Conservation (phyloP, 2,888 invertebrate species). For the Stenurella melanura region DNA sequence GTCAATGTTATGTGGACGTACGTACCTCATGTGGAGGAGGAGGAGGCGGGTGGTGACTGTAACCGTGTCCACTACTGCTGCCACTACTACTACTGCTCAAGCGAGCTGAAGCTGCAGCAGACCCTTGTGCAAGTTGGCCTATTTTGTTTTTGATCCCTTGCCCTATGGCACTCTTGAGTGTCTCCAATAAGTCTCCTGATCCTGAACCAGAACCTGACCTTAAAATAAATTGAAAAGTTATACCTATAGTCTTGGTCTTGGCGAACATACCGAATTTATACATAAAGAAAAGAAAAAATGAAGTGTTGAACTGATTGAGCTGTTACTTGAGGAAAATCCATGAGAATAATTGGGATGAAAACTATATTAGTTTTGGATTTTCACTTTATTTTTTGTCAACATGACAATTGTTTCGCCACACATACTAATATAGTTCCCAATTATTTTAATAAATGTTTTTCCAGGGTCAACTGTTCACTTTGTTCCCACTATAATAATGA, state of each 20-base stretch:
- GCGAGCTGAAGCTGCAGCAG: conserved; percentile 74
- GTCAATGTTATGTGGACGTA: not conserved
- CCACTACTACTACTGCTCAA: conserved; percentile 74
- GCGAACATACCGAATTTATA: no score
- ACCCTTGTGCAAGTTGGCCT: conserved; percentile 76
- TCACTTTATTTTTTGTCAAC: no score
- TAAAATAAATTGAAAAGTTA: conserved; percentile 41
- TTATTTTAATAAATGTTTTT: no score
- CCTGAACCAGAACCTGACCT: conserved; percentile 71
- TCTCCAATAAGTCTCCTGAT: conserved; percentile 58
- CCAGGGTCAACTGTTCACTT: no score
- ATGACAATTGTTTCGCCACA: no score
- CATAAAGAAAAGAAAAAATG: no score
- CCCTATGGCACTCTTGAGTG: conserved; percentile 63
- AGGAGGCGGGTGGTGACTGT: conserved; percentile 48
- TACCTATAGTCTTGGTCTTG: no score
- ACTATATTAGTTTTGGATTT: no score
- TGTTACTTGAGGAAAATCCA: no score
- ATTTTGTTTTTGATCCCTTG: conserved; percentile 76
- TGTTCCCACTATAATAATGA: not conserved
- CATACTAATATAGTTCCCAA: no score
- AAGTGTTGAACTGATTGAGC: no score
- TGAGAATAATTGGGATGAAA: no score
- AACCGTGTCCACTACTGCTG: conserved; percentile 67
- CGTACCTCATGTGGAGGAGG: conserved; percentile 51